Percentiles rank a stretch among this genome's conserved stretches.
Conservation (phyloP, 2,113 vertebrate genomes). For the Mesitornis unicolor region DNA sequence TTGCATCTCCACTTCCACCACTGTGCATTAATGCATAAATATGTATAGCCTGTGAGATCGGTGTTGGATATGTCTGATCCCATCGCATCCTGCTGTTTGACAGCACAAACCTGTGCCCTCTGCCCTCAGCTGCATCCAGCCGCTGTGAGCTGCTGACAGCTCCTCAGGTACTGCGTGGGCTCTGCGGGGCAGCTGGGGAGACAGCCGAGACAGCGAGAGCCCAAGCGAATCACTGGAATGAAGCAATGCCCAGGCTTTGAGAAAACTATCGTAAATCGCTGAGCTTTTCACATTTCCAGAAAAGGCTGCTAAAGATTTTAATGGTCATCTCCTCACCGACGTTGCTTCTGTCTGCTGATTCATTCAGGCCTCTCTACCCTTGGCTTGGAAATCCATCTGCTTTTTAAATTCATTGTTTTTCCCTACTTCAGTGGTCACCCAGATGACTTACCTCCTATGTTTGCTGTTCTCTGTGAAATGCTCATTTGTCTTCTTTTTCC, state of each 20-base stretch:
- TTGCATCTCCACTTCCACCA: neutral
- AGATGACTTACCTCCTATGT: neutral
- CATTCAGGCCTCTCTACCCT: neutral
- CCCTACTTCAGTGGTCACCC: neutral
- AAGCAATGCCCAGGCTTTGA: neutral
- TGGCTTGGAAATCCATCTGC: neutral
- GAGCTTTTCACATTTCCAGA: neutral
- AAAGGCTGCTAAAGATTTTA: neutral
- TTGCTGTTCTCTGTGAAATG: neutral
- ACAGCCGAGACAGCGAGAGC: rapidly evolving
- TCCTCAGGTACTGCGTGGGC: rapidly evolving
- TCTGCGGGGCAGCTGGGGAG: rapidly evolving
- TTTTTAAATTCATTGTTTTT: neutral
- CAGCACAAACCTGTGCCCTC: neutral
- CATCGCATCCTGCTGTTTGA: neutral
- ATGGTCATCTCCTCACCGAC: neutral
- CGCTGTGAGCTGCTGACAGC: neutral
- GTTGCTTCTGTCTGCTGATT: neutral
- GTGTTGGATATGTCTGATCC: neutral
- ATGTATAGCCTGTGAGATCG: neutral
- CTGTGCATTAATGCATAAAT: neutral
- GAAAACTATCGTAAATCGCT: neutral
- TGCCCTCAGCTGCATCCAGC: neutral
- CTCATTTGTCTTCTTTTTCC: neutral
- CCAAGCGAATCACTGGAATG: rapidly evolving